Conservation (phyloP, 2,888 invertebrate species). For the Lasioglossum pauxillum region DNA sequence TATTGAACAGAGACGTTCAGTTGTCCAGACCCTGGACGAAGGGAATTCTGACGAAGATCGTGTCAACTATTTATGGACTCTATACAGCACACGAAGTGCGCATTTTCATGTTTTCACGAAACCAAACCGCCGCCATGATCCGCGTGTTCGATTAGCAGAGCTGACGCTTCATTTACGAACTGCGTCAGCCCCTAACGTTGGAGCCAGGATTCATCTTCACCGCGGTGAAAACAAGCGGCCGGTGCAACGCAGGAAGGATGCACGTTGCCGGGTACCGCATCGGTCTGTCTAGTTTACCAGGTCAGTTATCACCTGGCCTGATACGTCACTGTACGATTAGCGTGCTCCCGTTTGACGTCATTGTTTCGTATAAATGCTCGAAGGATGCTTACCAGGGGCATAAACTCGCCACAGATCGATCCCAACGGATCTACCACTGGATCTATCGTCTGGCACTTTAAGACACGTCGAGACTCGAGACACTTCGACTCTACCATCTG, state of each 20-base stretch:
- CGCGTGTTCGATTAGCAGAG: slow-evolving; percentile 4
- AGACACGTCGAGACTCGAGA: neutral
- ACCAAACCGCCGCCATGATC: neutral
- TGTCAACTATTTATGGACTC: neutral
- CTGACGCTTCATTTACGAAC: slow-evolving; percentile 6
- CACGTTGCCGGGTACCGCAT: slow-evolving; percentile 17
- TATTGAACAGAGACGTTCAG: neutral
- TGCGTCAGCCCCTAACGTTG: neutral
- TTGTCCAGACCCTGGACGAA: neutral
- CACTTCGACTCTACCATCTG: neutral
- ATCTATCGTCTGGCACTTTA: neutral
- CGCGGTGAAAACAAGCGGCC: slow-evolving; percentile 12
- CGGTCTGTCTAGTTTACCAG: slow-evolving; percentile 74
- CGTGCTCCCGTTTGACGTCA: slow-evolving; percentile 82
- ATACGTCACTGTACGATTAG: slow-evolving; percentile 82
- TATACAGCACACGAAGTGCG: neutral
- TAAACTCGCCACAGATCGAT: slow-evolving; percentile 64
- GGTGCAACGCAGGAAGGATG: slow-evolving; percentile 30
- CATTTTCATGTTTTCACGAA: neutral
- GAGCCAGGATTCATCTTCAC: neutral
- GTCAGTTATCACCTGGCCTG: slow-evolving; percentile 79
- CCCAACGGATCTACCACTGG: slow-evolving; percentile 35
- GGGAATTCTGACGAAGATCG: neutral
- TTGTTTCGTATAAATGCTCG: slow-evolving; percentile 79
- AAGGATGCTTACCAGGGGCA: slow-evolving; percentile 55